These are phyloP conservation scores for Emydura subglobosa DNA, from an alignment of 2,113 vertebrate species.

Conservation along the genomic window DNA sequence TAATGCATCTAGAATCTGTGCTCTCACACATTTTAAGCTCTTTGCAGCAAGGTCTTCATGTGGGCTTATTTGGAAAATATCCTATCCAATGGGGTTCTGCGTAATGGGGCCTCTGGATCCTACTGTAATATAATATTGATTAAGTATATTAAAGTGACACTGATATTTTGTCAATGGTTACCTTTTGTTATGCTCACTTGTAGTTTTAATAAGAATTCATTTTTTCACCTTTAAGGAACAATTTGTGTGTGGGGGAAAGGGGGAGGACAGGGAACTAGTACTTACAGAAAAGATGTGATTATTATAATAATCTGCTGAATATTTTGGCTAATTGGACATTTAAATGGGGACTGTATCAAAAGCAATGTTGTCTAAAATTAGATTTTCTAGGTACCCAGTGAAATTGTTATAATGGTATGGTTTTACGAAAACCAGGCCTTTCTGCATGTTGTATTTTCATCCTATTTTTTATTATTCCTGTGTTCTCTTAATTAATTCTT, in stretches of 20 bases:
- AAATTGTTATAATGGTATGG: not conserved
- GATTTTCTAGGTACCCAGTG: not conserved
- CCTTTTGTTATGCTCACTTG: not conserved
- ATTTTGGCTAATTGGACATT: not conserved
- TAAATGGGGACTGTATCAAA: not conserved
- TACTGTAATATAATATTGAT: not conserved
- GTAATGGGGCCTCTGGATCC: not conserved
- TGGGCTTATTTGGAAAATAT: not conserved
- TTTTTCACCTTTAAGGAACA: not conserved
- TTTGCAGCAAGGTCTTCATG: not conserved
- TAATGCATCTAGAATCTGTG: constrained; percentile 6
- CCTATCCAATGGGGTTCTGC: not conserved
- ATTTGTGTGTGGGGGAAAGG: not conserved
- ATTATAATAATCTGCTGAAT: not conserved
- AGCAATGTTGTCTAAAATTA: not conserved
- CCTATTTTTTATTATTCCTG: not conserved
- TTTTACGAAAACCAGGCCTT: not conserved
- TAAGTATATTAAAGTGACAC: not conserved
- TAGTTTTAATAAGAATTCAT: not conserved
- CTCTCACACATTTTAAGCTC: not conserved
- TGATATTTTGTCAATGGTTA: not conserved
- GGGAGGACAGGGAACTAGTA: not conserved
- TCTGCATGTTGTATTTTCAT: not conserved
- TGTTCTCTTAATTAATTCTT: not conserved
- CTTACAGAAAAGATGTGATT: not conserved